phyloP scores from a whole-genome alignment of 2,888 invertebrate genomes.

The Bombylius discolor region DNA sequence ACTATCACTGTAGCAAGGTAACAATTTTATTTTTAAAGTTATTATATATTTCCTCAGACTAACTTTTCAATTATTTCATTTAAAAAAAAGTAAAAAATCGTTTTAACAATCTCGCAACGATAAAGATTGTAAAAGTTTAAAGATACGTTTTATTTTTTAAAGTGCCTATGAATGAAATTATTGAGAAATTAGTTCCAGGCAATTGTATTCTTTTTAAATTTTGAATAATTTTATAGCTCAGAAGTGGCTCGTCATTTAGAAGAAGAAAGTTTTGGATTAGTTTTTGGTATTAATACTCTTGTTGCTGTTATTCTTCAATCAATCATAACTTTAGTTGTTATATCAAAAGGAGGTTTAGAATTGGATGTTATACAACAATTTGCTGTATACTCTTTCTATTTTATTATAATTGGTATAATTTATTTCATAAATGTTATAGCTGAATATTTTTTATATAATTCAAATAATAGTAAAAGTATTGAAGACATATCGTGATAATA shows the following conservation, averaged over 20 bases:
- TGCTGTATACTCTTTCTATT: constrained; percentile 31
- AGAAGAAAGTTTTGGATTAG: constrained; percentile 75
- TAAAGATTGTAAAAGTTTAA: too few species aligned
- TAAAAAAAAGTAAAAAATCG: too few species aligned
- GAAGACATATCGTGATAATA: neutral
- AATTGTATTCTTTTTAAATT: too few species aligned
- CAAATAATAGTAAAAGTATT: neutral
- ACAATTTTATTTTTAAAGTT: neutral
- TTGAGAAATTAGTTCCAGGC: too few species aligned
- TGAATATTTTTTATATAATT: constrained; percentile 19
- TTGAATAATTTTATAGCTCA: constrained; percentile 47
- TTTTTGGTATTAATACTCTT: constrained; percentile 84
- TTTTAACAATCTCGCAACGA: too few species aligned
- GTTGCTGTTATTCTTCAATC: constrained; percentile 67
- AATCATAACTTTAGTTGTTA: constrained; percentile 47
- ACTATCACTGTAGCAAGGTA: constrained; percentile 42
- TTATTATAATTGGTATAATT: constrained; percentile 25
- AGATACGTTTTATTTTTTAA: too few species aligned
- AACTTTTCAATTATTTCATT: too few species aligned
- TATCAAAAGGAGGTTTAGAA: constrained; percentile 26
- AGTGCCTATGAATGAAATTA: too few species aligned
- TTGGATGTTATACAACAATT: constrained; percentile 26
- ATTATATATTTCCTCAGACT: too few species aligned
- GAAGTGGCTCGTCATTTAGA: constrained; percentile 72
- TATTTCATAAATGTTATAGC: constrained; percentile 24